phyloP scores from a whole-genome alignment of 2,888 invertebrate species.

The Thymelicus acteon region DNA sequence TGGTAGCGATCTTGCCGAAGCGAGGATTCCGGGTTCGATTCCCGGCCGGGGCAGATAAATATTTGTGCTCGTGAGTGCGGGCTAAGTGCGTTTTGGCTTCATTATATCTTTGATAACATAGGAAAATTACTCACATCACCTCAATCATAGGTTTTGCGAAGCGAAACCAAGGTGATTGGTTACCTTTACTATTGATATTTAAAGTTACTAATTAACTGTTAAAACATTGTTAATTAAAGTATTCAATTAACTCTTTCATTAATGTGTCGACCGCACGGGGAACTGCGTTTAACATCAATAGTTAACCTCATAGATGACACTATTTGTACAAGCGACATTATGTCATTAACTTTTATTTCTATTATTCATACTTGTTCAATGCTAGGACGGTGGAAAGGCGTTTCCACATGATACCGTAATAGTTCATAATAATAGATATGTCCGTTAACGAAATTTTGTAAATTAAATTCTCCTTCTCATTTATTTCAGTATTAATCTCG shows the following conservation, averaged over 20 bases:
- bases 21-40: too few species aligned
- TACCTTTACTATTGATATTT: neutral
- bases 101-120: too few species aligned
- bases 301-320: constrained; percentile 9
- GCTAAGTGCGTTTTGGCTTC: too few species aligned
- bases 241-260: constrained; percentile 21
- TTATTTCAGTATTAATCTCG: too few species aligned
- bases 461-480: too few species aligned
- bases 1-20: too few species aligned
- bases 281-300: constrained; percentile 11
- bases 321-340: constrained; percentile 17
- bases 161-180: neutral
- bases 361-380: constrained; percentile 25
- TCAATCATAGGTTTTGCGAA: too few species aligned
- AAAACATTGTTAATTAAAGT: constrained; percentile 10
- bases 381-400: neutral
- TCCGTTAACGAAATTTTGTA: too few species aligned
- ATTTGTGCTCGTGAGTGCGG: too few species aligned
- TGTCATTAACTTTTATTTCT: constrained; percentile 26
- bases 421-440: too few species aligned
- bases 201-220: constrained; percentile 14
- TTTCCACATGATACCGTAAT: neutral
- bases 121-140: too few species aligned
- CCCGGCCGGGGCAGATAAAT: too few species aligned
- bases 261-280: constrained; percentile 1